Percentiles rank a stretch among this genome's conserved stretches.
Evolutionary conservation across 2,888 invertebrate genomes (phyloP).

Genomic region (Apoda limacodes): DNA sequence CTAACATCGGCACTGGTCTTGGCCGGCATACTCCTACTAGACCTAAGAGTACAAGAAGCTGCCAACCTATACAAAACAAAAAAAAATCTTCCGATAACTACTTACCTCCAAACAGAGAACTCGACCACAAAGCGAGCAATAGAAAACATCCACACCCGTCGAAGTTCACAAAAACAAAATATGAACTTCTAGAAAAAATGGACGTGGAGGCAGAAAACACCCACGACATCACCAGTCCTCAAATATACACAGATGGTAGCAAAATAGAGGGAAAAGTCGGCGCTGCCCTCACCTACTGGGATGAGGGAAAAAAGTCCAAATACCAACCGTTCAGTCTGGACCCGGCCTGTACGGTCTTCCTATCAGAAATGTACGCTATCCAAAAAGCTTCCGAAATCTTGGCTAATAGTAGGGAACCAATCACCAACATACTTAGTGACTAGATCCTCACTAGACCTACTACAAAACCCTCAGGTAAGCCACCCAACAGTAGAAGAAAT

Average conservation of each 20-base stretch:
- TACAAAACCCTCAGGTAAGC: not conserved
- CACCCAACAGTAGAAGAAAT: not conserved
- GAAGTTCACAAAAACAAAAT: not conserved
- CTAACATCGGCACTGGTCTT: slow-evolving; percentile 12
- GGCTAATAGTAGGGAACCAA: not conserved
- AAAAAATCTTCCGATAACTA: not conserved
- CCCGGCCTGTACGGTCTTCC: too few species aligned
- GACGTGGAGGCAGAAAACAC: slow-evolving; percentile 1
- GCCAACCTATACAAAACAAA: too few species aligned
- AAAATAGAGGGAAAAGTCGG: too few species aligned
- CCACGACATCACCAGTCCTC: too few species aligned
- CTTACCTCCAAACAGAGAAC: not conserved
- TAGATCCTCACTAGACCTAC: not conserved
- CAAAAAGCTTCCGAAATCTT: not conserved
- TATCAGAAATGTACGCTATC: too few species aligned
- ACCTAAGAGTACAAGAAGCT: slow-evolving; percentile 9
- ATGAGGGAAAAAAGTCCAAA: too few species aligned
- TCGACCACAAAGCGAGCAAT: not conserved
- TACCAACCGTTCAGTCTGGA: too few species aligned
- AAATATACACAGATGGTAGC: too few species aligned
- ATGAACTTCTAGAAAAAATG: not conserved
- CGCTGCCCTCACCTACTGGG: too few species aligned
- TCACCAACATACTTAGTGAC: not conserved
- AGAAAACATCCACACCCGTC: slow-evolving; percentile 3
- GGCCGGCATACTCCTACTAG: slow-evolving; percentile 13